These are phyloP conservation scores for Notothenia rossii DNA, from an alignment of 2,113 vertebrate species.

Conservation along the genomic window DNA sequence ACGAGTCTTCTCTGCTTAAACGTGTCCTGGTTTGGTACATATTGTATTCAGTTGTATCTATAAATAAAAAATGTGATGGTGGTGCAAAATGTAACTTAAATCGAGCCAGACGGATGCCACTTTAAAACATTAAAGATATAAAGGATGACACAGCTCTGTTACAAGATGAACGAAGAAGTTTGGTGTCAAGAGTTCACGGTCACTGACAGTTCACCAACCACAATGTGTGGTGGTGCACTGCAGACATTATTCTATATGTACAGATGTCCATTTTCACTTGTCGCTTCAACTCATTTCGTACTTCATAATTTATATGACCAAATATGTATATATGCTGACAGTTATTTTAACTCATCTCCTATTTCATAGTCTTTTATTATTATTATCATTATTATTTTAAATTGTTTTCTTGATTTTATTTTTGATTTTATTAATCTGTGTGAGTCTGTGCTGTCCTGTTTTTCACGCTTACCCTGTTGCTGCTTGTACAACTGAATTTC, in stretches of 20 bases:
- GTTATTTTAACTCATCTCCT: too few relatives aligned
- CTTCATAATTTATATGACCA: too few relatives aligned
- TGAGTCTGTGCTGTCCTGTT: too few relatives aligned
- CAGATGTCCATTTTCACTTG: too few relatives aligned
- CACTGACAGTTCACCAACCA: constrained; percentile 21
- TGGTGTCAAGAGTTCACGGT: constrained; percentile 22
- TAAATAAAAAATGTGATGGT: background rate
- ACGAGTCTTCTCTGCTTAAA: background rate
- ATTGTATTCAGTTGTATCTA: constrained; percentile 17
- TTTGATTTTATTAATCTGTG: too few relatives aligned
- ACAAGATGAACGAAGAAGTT: constrained; percentile 16
- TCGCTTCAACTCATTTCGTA: too few relatives aligned
- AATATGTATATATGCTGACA: too few relatives aligned
- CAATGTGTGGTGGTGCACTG: background rate
- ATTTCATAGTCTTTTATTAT: too few relatives aligned
- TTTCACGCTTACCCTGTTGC: too few relatives aligned
- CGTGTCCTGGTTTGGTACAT: background rate
- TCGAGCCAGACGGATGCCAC: constrained; percentile 11
- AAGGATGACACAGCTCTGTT: background rate
- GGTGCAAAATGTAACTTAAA: constrained; percentile 4
- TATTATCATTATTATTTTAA: too few relatives aligned
- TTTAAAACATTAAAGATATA: background rate
- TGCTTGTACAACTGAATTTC: too few relatives aligned
- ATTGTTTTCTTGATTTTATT: too few relatives aligned
- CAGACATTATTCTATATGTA: background rate